Base-by-base conservation (phyloP, 1,140 invertebrate genomes). In the Parapsyche elsis region DNA sequence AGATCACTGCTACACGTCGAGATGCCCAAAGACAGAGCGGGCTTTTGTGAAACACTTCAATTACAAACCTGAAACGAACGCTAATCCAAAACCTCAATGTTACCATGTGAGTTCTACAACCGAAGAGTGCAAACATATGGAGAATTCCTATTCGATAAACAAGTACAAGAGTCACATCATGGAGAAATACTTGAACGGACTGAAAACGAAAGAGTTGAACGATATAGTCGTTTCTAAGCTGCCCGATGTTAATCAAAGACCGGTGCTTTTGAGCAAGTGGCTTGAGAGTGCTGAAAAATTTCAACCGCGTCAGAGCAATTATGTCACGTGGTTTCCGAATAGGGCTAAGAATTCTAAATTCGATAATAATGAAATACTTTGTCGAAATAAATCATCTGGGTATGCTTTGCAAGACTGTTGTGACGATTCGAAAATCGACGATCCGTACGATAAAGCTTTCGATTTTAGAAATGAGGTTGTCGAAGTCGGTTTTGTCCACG, bases 201-300 rank as follows among this genome's bases (percentile, higher is more conserved):
- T 76, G 10, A 71, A 75, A 19, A 44, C 24, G 26, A 61, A 80
- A 49, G 59, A 75, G 9, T 79, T 83, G 73, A 82, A 83, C 44
- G 76, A 82, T 9, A 84, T 84, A 73, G 77, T 83, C 75, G 84
- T 86, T 79, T 49, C 84, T 78, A 83, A 86, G 80, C 84, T 87
- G 2, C 85, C 86, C 23, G 89, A 89, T 49, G 19, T 44, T 4
- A 53, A 74, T n/a, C 46, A 79, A 10, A 53, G 61, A 83, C 90
- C 90, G 1, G 86, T 90, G 30, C 87, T 91, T 78, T 86, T 94
- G 7, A 91, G 91, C 46, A 93, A 92, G 84, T 94, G 93, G 93
- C 84, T 93, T 19, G 91, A 92, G 84, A 93, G 92, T 84, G 92
- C 93, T 0, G 92, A 90, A 1, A 89, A 91, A 73, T 93, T 93